Conservation (phyloP, 92 coral and sea anemone species). For the Umimayanthus kanabou region DNA sequence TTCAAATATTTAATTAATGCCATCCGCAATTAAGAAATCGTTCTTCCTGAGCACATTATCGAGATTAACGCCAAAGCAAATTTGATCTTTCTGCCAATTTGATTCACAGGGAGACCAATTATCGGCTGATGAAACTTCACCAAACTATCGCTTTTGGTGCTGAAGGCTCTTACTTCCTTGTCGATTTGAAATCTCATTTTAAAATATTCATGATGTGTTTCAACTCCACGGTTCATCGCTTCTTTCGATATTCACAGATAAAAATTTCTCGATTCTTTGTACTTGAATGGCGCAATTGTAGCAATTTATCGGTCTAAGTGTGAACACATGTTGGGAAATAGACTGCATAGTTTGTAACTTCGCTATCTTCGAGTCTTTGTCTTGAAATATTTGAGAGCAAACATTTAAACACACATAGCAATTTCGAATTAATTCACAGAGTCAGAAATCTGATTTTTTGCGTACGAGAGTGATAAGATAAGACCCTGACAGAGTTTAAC, state of each 20-base stretch:
- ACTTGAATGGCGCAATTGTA: neutral
- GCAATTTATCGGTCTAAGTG: neutral
- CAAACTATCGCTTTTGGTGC: neutral
- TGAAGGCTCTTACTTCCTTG: neutral
- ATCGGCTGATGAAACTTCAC: neutral
- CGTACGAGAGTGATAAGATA: neutral
- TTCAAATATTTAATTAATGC: too few species aligned
- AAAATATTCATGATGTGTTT: neutral
- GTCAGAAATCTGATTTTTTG: neutral
- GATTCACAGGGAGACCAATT: neutral
- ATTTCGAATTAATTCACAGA: neutral
- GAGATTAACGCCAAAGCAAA: neutral
- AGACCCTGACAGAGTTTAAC: too few species aligned
- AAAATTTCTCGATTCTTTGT: neutral
- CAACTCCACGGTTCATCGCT: neutral
- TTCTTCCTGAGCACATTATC: neutral
- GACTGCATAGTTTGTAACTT: neutral
- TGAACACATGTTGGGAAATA: neutral
- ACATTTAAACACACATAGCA: neutral
- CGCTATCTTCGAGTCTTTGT: neutral
- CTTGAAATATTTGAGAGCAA: neutral
- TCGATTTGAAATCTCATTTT: neutral
- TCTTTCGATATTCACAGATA: constrained; percentile 14
- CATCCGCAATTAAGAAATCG: neutral
- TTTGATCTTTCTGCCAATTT: neutral